These are phyloP conservation scores for Melanogrammus aeglefinus DNA, from an alignment of 2,797 vertebrate genomes.

Conservation along the genomic window DNA sequence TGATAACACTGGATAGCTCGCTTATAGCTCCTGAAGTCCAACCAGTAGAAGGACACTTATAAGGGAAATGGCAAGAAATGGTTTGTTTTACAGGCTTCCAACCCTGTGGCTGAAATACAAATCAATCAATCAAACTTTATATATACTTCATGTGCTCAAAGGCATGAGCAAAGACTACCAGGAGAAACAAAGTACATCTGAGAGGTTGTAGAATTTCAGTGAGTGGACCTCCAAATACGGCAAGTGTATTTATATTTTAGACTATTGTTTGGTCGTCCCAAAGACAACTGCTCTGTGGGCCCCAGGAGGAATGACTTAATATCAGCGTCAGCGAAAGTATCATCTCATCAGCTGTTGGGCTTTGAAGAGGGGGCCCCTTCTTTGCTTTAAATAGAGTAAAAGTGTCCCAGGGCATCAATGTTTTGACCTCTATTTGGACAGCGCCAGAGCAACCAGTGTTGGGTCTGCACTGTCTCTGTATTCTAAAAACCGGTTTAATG, in stretches of 20 bases:
- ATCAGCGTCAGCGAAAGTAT: conserved; percentile 1
- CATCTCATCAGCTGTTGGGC: conserved; percentile 49
- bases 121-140: background rate
- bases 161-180: background rate
- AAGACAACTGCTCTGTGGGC: conserved; percentile 32
- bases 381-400: background rate
- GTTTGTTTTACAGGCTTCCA: too few relatives aligned
- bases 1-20: background rate
- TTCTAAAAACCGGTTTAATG: background rate
- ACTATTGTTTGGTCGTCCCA: conserved; percentile 11
- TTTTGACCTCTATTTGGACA: background rate
- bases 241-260: conserved; percentile 30
- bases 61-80: too few relatives aligned
- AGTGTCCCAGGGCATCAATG: background rate
- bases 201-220: background rate
- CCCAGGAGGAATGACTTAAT: background rate
- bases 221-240: background rate
- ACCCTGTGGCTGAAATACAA: background rate
- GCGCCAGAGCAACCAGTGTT: background rate
- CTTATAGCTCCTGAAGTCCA: background rate
- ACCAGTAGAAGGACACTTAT: background rate
- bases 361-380: background rate
- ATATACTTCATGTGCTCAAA: background rate
- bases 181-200: background rate
- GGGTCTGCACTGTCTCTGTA: background rate